phyloP scores from a whole-genome alignment of 2,797 vertebrate species.

The Rhabdomys pumilio region DNA sequence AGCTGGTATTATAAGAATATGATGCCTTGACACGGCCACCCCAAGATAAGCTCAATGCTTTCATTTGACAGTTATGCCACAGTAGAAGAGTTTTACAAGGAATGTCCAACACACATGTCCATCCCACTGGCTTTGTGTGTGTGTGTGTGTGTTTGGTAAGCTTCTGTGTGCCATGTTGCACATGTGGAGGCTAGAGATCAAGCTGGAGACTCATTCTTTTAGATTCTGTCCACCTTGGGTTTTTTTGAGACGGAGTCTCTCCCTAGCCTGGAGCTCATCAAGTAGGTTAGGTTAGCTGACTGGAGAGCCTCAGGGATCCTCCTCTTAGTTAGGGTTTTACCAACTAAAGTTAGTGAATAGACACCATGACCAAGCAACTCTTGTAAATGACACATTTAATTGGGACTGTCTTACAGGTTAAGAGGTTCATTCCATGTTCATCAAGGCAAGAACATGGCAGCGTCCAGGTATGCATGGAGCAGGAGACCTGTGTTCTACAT shows the following conservation, averaged over 20 bases:
- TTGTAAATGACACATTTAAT: background rate
- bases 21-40: background rate
- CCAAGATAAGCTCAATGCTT: background rate
- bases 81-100: background rate
- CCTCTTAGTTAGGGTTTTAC: background rate
- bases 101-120: background rate
- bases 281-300: background rate
- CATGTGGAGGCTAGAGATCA: background rate
- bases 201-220: background rate
- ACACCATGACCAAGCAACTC: background rate
- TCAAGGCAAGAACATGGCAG: background rate
- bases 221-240: background rate
- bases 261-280: background rate
- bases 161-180: background rate
- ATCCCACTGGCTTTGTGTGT: background rate
- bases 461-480: background rate
- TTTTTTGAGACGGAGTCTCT: background rate
- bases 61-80: background rate
- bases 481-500: background rate
- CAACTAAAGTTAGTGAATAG: background rate
- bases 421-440: background rate
- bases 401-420: background rate
- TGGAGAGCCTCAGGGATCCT: background rate
- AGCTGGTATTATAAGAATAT: background rate
- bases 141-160: background rate